Percentiles rank a stretch among this genome's conserved stretches.
Conservation (phyloP, 2,888 invertebrate species). For the Encarsia formosa region DNA sequence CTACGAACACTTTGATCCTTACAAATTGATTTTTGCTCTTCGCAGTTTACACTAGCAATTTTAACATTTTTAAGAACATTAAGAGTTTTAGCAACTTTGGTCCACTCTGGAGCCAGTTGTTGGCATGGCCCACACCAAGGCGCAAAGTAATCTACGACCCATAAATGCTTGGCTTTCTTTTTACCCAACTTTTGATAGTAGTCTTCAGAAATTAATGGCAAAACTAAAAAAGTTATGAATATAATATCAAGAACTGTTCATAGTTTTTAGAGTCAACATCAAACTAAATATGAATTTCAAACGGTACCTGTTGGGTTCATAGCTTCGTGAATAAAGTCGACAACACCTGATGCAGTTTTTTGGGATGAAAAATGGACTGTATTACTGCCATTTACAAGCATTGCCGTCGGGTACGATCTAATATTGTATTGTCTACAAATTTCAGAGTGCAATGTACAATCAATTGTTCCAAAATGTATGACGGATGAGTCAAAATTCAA, state of each 20-base stretch:
- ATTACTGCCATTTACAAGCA: conserved; percentile 61
- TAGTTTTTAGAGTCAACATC: conserved; percentile 1
- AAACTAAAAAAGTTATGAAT: conserved; percentile 49
- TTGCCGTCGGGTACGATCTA: conserved; percentile 66
- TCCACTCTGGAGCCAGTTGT: conserved; percentile 65
- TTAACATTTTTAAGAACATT: conserved; percentile 52
- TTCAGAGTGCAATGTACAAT: conserved; percentile 61
- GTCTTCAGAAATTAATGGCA: conserved; percentile 54
- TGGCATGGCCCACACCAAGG: conserved; percentile 76
- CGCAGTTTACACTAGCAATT: conserved; percentile 67
- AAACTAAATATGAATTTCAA: conserved; percentile 11
- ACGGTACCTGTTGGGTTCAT: conserved; percentile 56
- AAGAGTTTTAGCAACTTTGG: conserved; percentile 59
- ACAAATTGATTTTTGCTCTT: conserved; percentile 58
- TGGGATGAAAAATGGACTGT: conserved; percentile 58
- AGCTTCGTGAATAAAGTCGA: conserved; percentile 63
- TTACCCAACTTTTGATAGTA: conserved; percentile 56
- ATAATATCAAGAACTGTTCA: neutral
- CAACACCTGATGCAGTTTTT: conserved; percentile 58
- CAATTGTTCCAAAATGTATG: conserved; percentile 63
- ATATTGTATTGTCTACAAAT: conserved; percentile 61
- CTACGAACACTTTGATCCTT: conserved; percentile 57
- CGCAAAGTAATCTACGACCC: conserved; percentile 69
- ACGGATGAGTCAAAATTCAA: conserved; percentile 52
- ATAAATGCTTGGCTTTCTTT: conserved; percentile 57